phyloP scores from a whole-genome alignment of 1,140 invertebrate genomes.

The Hydropsyche tenuis region DNA sequence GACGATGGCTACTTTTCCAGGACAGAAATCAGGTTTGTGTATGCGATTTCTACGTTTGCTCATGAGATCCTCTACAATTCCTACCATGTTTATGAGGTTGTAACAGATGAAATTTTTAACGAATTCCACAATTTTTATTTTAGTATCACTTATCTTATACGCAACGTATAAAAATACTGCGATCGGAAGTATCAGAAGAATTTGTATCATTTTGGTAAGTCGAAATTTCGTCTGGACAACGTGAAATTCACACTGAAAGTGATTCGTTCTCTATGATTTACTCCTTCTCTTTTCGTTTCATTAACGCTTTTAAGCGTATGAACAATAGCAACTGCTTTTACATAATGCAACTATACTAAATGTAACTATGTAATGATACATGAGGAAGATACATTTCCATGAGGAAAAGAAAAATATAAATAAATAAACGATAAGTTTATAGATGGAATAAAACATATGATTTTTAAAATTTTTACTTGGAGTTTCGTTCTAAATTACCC shows the following conservation, averaged over 20 bases:
- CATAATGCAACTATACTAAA: too few species aligned
- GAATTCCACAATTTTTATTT: not conserved
- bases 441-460: too few species aligned
- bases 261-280: not conserved
- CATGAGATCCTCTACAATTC: constrained; percentile 18
- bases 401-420: too few species aligned
- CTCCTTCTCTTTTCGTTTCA: too few species aligned
- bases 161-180: not conserved
- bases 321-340: too few species aligned
- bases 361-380: too few species aligned
- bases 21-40: too few species aligned
- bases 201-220: not conserved
- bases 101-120: constrained; percentile 3
- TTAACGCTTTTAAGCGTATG: too few species aligned
- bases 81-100: not conserved
- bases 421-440: too few species aligned
- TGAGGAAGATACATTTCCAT: too few species aligned
- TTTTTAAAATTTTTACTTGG: too few species aligned
- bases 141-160: not conserved
- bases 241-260: not conserved
- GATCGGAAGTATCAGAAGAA: not conserved
- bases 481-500: too few species aligned
- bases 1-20: constrained; percentile 80
- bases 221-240: not conserved
- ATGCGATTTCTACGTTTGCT: constrained; percentile 40